Evolutionary conservation across 2,888 invertebrate species (phyloP).

Genomic region (Teleiodes luculella): DNA sequence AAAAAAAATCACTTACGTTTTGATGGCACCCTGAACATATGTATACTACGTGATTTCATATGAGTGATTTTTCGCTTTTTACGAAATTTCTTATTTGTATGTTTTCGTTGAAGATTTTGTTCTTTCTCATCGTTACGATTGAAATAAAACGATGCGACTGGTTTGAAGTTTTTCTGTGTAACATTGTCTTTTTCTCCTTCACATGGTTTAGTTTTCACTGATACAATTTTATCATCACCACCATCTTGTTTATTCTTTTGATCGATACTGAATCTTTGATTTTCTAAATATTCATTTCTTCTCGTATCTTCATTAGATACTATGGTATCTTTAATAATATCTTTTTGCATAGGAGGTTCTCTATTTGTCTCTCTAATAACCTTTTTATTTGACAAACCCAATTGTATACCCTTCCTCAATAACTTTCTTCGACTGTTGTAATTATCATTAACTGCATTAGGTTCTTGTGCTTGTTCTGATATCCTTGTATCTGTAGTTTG

Average conservation of each 20-base stretch:
- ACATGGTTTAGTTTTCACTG: too few species aligned
- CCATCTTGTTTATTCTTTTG: too few species aligned
- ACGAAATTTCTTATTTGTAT: neutral
- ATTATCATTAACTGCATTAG: too few species aligned
- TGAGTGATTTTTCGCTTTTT: neutral
- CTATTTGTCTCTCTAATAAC: neutral
- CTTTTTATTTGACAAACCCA: neutral
- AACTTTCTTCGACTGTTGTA: neutral
- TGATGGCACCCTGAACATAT: neutral
- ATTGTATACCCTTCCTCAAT: neutral
- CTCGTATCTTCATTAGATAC: neutral
- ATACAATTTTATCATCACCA: too few species aligned
- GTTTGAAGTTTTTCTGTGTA: too few species aligned
- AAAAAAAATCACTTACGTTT: neutral
- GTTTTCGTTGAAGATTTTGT: neutral
- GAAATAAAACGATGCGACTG: neutral
- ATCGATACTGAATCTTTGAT: too few species aligned
- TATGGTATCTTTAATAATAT: neutral
- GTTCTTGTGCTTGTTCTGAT: neutral
- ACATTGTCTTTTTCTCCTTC: too few species aligned
- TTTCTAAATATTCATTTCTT: neutral
- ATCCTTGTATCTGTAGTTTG: neutral
- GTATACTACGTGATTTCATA: neutral
- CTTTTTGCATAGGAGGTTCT: neutral
- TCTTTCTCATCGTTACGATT: neutral